A percentile compares a stretch with the other conserved stretches of the same genome.
phyloP scores from a whole-genome alignment of 1,140 invertebrate species.

The Drosophila simulans region DNA sequence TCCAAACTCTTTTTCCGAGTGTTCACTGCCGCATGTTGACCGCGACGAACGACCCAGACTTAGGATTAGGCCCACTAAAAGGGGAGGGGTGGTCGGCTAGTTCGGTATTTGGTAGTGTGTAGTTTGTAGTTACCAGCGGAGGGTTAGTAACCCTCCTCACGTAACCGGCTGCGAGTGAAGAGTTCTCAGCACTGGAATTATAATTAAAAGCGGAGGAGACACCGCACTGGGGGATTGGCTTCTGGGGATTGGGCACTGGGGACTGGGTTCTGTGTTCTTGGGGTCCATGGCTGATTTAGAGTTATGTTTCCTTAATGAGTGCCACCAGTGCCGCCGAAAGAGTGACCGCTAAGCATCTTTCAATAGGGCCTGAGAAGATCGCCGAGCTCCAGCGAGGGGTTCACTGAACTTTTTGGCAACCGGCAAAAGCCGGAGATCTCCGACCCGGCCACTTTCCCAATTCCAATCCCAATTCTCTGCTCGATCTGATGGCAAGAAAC shows the following conservation, averaged over 20 bases:
- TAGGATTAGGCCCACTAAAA: slow-evolving; percentile 19
- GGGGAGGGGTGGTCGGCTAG: slow-evolving; percentile 16
- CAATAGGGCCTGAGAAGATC: slow-evolving; percentile 61
- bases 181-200: slow-evolving; percentile 76
- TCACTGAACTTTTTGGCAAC: slow-evolving; percentile 76
- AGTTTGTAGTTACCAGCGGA: slow-evolving; percentile 3
- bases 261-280: not conserved
- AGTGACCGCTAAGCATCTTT: slow-evolving; percentile 75
- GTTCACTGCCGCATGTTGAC: slow-evolving; percentile 53
- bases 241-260: not conserved
- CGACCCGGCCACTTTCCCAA: slow-evolving; percentile 72
- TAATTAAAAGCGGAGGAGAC: slow-evolving; percentile 80
- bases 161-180: slow-evolving; percentile 37
- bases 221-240: slow-evolving; percentile 9
- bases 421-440: slow-evolving; percentile 22
- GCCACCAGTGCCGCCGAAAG: slow-evolving; percentile 43
- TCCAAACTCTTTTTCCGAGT: slow-evolving; percentile 8
- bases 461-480: slow-evolving; percentile 18
- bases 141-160: slow-evolving; percentile 47
- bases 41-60: slow-evolving; percentile 67
- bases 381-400: slow-evolving; percentile 18
- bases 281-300: slow-evolving; percentile 72
- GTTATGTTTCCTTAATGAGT: slow-evolving; percentile 83
- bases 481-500: slow-evolving; percentile 19
- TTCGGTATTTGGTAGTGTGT: not conserved